Base-by-base conservation (phyloP, 1,140 invertebrate species). In the Pseudomyrmex dendroicus region DNA sequence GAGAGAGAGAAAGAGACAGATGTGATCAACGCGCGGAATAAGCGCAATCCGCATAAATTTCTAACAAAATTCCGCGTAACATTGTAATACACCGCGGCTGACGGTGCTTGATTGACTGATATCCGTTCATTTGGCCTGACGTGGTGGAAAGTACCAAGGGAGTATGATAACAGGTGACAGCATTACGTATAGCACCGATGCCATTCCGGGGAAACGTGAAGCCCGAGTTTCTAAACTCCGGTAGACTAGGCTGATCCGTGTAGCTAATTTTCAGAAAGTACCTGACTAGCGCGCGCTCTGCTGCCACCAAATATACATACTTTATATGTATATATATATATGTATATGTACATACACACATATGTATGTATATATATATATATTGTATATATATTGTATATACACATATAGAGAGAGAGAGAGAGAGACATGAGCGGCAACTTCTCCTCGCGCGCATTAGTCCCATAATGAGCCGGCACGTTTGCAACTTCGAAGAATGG, bases 141-240 rank as follows among this genome's bases (percentile, higher is more conserved):
- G 54, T 12, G 35, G 44, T 52, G 64, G 64, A 78, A 78, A 68
- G 74, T 78, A 82, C 67, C 35, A 35, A 62, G 20, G n/a, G 25
- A 66, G 70, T 82, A 68, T 82, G 86, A 86, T 86, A 86, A 84
- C 80, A 84, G 62, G 85, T 86, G 86, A 87, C 86, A 84, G 73
- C 62, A 67, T 20, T 70, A 73, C 67, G 72, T 66, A 35, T 35
- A 64, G 82, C 83, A 78, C 80, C 85, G 67, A 84, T 59, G 85
- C 73, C 64, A 68, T 73, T 84, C 63, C 80, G 63, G 59, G 57
- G 67, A 46, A 80, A 80, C 82, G 77, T 62, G 59, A 74, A 73
- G 68, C 20, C 54, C 46, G 82, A 87, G 86, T 87, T 87, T 84
- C 85, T 59, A 87, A 87, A 87, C 86, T 87, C 85, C 57, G 52